These are phyloP conservation scores for Dendrocopos noguchii DNA, from an alignment of 2,113 vertebrate species.

Conservation along the genomic window DNA sequence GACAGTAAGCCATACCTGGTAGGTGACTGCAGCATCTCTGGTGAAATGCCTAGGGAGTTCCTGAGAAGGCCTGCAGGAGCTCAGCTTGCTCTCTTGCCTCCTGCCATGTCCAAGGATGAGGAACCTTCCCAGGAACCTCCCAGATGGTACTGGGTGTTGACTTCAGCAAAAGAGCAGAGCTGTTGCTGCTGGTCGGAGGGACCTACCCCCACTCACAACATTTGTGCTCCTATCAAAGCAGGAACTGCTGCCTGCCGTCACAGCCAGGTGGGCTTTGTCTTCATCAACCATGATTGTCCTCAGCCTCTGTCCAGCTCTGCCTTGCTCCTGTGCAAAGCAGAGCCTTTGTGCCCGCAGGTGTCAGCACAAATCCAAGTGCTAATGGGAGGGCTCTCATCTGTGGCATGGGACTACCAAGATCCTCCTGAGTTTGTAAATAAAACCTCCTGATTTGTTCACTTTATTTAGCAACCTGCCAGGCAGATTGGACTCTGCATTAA, in stretches of 20 bases:
- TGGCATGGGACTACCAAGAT: background rate
- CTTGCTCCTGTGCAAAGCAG: background rate
- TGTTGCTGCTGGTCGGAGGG: rapidly evolving
- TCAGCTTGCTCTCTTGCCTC: background rate
- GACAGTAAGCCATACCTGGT: background rate
- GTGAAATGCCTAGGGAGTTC: background rate
- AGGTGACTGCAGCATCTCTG: background rate
- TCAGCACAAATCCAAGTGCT: background rate
- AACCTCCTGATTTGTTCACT: background rate
- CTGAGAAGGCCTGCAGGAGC: background rate
- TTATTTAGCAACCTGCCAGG: background rate
- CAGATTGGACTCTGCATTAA: background rate
- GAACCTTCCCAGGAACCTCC: background rate
- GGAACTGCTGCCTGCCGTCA: background rate
- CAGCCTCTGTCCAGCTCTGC: background rate
- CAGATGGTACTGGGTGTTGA: background rate
- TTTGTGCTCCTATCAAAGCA: background rate
- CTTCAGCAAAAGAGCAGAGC: background rate
- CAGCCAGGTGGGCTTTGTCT: background rate
- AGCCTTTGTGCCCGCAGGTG: background rate
- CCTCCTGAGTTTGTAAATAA: background rate
- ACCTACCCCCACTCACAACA: rapidly evolving
- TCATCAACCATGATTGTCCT: background rate
- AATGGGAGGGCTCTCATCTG: background rate
- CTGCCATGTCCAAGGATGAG: background rate